Conservation (phyloP, 2,113 vertebrate genomes). For the Vimba vimba region DNA sequence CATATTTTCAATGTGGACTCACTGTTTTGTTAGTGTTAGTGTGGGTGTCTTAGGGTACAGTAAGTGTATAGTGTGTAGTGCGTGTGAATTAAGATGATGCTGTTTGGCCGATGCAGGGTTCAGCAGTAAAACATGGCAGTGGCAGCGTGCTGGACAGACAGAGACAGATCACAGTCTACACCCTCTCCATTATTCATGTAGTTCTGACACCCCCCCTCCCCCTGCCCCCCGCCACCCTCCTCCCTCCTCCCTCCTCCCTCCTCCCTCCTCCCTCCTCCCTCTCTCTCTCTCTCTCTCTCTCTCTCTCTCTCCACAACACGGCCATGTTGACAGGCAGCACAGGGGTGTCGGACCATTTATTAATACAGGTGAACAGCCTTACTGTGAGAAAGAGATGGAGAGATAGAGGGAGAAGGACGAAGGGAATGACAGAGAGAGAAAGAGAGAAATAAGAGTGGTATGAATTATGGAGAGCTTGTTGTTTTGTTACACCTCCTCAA, state of each 20-base stretch:
- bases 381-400: conserved; percentile 9
- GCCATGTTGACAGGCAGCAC: conserved; percentile 20
- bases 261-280: neutral
- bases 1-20: neutral
- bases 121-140: conserved; percentile 42
- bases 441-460: neutral
- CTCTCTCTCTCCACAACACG: neutral
- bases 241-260: neutral
- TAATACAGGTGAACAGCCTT: conserved; percentile 26
- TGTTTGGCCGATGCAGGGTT: conserved; percentile 27
- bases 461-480: conserved; percentile 42
- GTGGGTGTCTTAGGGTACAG: neutral
- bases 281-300: neutral
- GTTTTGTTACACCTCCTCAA: conserved; percentile 33
- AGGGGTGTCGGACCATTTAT: conserved; percentile 16
- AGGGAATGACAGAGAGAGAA: conserved; percentile 31
- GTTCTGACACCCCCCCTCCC: conserved; percentile 1
- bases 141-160: conserved; percentile 26
- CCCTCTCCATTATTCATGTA: conserved; percentile 29
- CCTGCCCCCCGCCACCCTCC: too few relatives aligned
- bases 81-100: conserved; percentile 22
- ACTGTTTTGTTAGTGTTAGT: neutral
- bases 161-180: conserved; percentile 42
- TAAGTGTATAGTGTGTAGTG: neutral
- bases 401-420: conserved; percentile 23